phyloP scores from a whole-genome alignment of 2,797 vertebrate genomes.

The Lateolabrax maculatus region DNA sequence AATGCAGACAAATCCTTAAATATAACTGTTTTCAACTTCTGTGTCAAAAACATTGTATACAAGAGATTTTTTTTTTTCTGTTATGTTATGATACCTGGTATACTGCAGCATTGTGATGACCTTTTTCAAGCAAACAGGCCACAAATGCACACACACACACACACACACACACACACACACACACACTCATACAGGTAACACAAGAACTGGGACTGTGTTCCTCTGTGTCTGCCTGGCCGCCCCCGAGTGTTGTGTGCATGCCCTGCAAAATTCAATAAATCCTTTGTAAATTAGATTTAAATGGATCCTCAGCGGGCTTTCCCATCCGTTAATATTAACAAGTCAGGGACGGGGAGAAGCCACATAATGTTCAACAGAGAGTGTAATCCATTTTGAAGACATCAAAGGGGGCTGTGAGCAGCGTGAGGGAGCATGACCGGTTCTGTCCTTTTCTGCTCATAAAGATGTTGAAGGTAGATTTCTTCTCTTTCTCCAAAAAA shows the following conservation, averaged over 20 bases:
- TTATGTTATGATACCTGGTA: not conserved
- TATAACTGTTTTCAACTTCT: not conserved
- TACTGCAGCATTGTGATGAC: conserved; percentile 1
- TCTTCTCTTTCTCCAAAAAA: conserved; percentile 28
- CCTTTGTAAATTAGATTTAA: conserved; percentile 66
- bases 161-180: conserved; percentile 19
- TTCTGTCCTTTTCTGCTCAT: conserved; percentile 17
- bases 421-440: not conserved
- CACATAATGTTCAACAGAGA: conserved; percentile 35
- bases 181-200: conserved; percentile 38
- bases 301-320: conserved; percentile 21
- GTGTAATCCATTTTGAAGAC: conserved; percentile 34
- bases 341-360: conserved; percentile 39
- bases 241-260: conserved; percentile 24
- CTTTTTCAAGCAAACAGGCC: not conserved
- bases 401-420: conserved; percentile 7
- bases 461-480: not conserved
- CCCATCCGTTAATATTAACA: conserved; percentile 44
- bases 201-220: not conserved
- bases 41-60: not conserved
- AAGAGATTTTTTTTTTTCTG: not conserved
- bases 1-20: not conserved
- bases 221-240: conserved; percentile 17
- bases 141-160: conserved; percentile 23
- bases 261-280: conserved; percentile 71